These are phyloP conservation scores for Rhysida immarginata DNA, from an alignment of 1,140 invertebrate species.

Conservation along the genomic window DNA sequence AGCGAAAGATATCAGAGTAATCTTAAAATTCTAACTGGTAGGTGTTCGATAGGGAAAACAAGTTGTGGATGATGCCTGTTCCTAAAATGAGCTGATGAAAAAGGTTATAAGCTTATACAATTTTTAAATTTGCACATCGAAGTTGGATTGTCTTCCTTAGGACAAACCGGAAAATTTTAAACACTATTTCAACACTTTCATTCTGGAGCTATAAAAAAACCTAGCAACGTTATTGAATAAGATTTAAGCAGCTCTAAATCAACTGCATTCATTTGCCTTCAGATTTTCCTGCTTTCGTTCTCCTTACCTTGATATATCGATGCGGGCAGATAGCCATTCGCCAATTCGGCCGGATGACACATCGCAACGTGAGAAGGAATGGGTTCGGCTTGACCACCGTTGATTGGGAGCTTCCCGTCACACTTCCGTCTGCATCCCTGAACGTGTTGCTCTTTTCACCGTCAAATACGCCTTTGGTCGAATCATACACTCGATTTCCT, in stretches of 20 bases:
- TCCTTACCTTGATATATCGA: conserved; percentile 1
- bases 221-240: background rate
- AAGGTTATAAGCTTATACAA: background rate
- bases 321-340: background rate
- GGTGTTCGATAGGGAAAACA: background rate
- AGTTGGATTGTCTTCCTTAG: background rate
- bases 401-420: background rate
- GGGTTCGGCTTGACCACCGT: background rate
- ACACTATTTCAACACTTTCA: background rate
- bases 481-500: background rate
- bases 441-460: background rate
- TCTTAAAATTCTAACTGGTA: background rate
- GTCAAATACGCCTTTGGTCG: background rate
- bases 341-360: background rate
- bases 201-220: background rate
- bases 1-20: background rate
- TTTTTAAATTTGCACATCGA: background rate
- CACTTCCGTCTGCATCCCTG: conserved; percentile 1
- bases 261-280: no score
- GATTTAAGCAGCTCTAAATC: background rate
- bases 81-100: background rate
- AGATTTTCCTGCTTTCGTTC: no score
- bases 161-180: background rate
- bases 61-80: no score
- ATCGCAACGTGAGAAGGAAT: background rate